Base-by-base conservation (phyloP, 2,113 vertebrate genomes). In the Psettodes erumei region DNA sequence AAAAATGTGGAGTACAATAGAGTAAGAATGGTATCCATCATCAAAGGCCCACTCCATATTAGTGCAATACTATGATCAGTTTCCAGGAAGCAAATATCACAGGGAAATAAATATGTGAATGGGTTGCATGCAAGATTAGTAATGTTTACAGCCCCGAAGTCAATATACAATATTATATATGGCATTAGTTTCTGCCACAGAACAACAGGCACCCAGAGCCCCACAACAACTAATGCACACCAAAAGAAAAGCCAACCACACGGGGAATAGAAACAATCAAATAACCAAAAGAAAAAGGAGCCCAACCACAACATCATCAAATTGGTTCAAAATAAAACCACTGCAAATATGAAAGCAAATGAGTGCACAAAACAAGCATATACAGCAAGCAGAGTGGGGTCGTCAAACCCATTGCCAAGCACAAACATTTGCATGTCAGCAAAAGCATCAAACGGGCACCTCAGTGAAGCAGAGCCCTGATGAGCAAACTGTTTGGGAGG, bases 1-100 rank as follows among this genome's bases (percentile, higher is more conserved):
- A 72, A 75, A 51, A 40, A 42, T 16, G 8, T 32, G 37, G 28
- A 60, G 63, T 50, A 53, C 58, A 58, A 58, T 8, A 18, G 21
- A 15, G 50, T 47, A 23, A 50, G 53, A 60, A 47, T 47, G 62
- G 38, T 10, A 60, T 45, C 56, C n/a, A 5, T 19, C 75, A 71
- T 79, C 40, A 79, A 75, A 81, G 59, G 25, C 37, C 35, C 19
- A 33, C 37, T 13, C 32, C 7, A 18, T 28, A 64, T 38, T 37
- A 69, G 12, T 62, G 30, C 12, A 38, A 50, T 2, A 6, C 1
- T 25, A 16, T 35, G 19, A 16, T 27, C 28, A 33, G 28, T 45
- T 58, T 54, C 6, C 55, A 60, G 25, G 15, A 19, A 37, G n/a
- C 23, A 35, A 53, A 23, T 15, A 27, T 13, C 30, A 30, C 28